Base-by-base conservation (phyloP, 2,797 vertebrate species). In the Novumbra hubbsi region DNA sequence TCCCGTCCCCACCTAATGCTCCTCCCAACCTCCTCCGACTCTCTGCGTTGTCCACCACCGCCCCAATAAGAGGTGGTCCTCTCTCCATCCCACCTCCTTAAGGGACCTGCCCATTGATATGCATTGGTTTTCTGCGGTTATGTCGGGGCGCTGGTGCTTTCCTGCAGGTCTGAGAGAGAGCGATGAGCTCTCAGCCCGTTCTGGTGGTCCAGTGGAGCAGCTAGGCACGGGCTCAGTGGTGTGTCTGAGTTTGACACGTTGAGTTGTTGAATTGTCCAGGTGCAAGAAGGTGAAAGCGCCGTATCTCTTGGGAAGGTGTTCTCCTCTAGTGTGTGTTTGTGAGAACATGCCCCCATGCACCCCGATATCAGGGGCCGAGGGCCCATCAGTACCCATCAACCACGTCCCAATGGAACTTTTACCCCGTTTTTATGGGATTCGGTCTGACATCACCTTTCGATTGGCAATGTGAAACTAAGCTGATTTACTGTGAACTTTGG, bases 31-130 rank as follows among this genome's bases (percentile, higher is more conserved):
- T 4, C 41, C 41, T 12, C 41, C 14, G 41, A 2, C 41, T 38
- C 38, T 2, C 41, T 49, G 68, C 68, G 19, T 2, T 9, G 16
- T 49, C 49, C 63, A 75, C 74, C 71, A 75, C 70, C 72, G 67
- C 17, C 41, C 4, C 41, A 77, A 81, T 41, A 3, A 63, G 57
- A 71, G 11, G 62, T 76, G 68, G 80, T 75, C 74, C 72, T 73
- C 70, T 70, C 73, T 60, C 55, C 4, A 64, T 38, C 49, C 57
- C 50, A 28, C 72, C 73, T 49, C 57, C 71, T 75, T 81, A 71
- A 81, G 79, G 66, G 65, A 84, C 50, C 73, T 41, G 62, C 76
- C 67, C 34, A 80, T 86, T 88, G 78, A 76, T 81, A 88, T 86
- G 84, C 85, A 87, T 86, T 86, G 73, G 45, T 79, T 86, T 76